phyloP scores from a whole-genome alignment of 2,113 vertebrate species.

The Cyprinodon tularosa region DNA sequence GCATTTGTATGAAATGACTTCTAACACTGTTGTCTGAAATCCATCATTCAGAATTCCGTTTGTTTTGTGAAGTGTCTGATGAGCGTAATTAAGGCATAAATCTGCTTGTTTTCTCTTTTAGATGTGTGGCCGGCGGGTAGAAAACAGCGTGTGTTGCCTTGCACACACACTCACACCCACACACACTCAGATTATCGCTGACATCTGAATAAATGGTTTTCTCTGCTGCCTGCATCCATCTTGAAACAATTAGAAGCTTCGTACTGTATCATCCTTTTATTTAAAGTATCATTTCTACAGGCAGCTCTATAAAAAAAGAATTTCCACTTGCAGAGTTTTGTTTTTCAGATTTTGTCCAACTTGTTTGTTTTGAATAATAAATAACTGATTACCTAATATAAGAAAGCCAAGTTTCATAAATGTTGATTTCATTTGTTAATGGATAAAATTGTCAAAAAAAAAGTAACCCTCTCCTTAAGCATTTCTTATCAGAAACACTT shows the following conservation, averaged over 20 bases:
- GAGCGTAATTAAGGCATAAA: constrained; percentile 31
- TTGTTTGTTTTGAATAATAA: neutral
- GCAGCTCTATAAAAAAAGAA: neutral
- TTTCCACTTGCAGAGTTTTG: too few relatives aligned
- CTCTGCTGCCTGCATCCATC: neutral
- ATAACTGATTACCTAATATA: neutral
- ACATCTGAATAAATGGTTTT: neutral
- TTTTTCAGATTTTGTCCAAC: neutral
- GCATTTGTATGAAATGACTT: constrained; percentile 20
- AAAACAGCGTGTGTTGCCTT: constrained; percentile 8
- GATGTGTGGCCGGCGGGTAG: constrained; percentile 33
- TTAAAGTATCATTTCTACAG: neutral
- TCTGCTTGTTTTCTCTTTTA: constrained; percentile 37
- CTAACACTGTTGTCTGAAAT: constrained; percentile 4
- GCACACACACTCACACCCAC: neutral
- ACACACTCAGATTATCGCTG: neutral
- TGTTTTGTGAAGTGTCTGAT: constrained; percentile 30
- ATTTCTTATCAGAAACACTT: too few relatives aligned
- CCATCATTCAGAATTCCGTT: constrained; percentile 21
- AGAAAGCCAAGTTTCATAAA: too few relatives aligned
- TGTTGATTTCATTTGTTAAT: too few relatives aligned
- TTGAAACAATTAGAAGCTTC: neutral
- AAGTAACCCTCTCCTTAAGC: too few relatives aligned
- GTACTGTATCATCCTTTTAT: neutral
- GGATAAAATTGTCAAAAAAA: too few relatives aligned